A percentile compares a stretch with the other conserved stretches of the same genome.
phyloP scores from a whole-genome alignment of 1,140 invertebrate genomes.

The Cyclargus thomasi region DNA sequence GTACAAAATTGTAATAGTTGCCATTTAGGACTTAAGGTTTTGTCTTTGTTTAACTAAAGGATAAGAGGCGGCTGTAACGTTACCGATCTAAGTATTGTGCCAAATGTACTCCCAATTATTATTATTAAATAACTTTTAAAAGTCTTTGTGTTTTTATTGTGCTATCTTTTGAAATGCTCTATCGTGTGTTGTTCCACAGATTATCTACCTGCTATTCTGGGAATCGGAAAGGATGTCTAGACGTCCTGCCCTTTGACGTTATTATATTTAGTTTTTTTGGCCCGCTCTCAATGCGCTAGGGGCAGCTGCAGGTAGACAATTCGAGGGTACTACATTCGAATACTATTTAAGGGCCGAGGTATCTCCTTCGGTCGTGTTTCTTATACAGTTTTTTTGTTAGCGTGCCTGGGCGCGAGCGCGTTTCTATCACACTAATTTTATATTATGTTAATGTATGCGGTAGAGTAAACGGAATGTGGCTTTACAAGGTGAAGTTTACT shows the following conservation, averaged over 20 bases:
- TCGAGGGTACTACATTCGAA: conserved; percentile 36
- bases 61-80: not conserved
- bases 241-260: conserved; percentile 63
- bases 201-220: conserved; percentile 59
- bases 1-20: conserved; percentile 34
- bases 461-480: conserved; percentile 30
- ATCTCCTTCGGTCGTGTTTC: conserved; percentile 37
- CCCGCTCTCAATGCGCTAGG: conserved; percentile 46
- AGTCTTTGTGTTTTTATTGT: conserved; percentile 8
- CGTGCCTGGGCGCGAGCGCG: conserved; percentile 21
- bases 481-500: conserved; percentile 29
- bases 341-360: conserved; percentile 43
- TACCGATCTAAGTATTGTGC: conserved; percentile 31
- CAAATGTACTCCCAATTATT: conserved; percentile 38
- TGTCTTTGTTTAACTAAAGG: conserved; percentile 16
- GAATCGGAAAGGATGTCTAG: conserved; percentile 65
- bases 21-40: conserved; percentile 29
- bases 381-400: conserved; percentile 34
- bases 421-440: conserved; percentile 28
- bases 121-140: conserved; percentile 33
- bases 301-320: conserved; percentile 56
- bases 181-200: conserved; percentile 30
- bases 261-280: conserved; percentile 61
- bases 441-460: conserved; percentile 28
- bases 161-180: conserved; percentile 1